Evolutionary conservation across 2,113 vertebrate genomes (phyloP).

Genomic region (Psophia crepitans): DNA sequence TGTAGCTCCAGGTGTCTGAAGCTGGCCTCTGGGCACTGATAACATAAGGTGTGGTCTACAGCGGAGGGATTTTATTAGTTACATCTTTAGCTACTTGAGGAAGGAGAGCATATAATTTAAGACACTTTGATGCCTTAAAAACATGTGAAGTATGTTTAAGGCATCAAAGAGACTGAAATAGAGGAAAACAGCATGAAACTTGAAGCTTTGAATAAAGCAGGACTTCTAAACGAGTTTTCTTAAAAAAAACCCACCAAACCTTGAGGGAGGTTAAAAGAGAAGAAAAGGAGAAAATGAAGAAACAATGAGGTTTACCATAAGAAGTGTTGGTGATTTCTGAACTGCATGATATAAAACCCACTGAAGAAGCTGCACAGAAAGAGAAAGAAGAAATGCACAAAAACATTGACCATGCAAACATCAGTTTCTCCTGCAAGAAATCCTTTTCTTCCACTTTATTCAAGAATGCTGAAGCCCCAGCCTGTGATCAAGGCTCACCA

Average conservation of each 20-base stretch:
- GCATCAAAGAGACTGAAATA: constrained; percentile 49
- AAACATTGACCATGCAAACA: neutral
- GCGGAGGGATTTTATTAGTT: constrained; percentile 36
- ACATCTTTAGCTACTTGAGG: constrained; percentile 64
- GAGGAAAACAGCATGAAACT: constrained; percentile 48
- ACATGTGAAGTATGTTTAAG: constrained; percentile 34
- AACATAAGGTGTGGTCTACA: constrained; percentile 67
- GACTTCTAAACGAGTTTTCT: neutral
- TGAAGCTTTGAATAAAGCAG: neutral
- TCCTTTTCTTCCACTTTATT: neutral
- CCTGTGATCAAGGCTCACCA: neutral
- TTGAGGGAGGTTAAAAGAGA: neutral
- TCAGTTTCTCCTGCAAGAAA: neutral
- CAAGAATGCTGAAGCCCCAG: neutral
- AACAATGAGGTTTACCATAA: neutral
- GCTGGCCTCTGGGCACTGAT: constrained; percentile 47
- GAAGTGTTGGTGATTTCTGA: neutral
- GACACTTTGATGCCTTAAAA: constrained; percentile 54
- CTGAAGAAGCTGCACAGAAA: neutral
- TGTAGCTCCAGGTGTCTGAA: constrained; percentile 60
- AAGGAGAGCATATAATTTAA: constrained; percentile 39
- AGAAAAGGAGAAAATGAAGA: neutral
- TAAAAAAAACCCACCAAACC: no score
- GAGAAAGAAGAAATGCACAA: neutral
- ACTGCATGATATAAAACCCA: neutral